Percentiles rank a stretch among this genome's conserved stretches.
Conservation (phyloP, 2,888 invertebrate species). For the Lithosia quadra region DNA sequence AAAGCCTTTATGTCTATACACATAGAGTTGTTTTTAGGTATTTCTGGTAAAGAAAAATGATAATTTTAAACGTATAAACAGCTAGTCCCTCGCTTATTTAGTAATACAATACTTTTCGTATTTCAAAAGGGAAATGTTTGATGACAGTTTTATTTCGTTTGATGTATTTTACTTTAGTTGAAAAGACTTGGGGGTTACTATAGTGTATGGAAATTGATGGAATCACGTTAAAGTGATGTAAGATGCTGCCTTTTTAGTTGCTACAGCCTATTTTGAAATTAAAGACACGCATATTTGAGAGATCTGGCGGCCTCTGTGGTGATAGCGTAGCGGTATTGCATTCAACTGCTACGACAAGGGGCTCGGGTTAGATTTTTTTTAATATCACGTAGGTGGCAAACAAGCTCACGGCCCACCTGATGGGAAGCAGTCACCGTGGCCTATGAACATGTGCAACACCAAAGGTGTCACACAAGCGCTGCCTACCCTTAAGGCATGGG, state of each 20-base stretch:
- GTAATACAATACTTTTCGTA: slow-evolving; percentile 66
- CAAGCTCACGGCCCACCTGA: no score
- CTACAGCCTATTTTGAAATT: background rate
- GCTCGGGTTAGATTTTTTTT: no score
- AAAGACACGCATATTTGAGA: background rate
- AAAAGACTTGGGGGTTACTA: slow-evolving; percentile 15
- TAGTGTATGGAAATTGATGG: slow-evolving; percentile 14
- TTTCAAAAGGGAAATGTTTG: slow-evolving; percentile 55
- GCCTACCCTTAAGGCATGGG: no score
- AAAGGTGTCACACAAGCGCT: no score
- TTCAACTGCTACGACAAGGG: no score
- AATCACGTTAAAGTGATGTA: slow-evolving; percentile 2
- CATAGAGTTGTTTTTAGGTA: slow-evolving; percentile 22
- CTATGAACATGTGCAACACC: no score
- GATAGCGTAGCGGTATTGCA: no score
- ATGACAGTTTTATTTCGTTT: slow-evolving; percentile 51
- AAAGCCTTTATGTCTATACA: rapidly evolving
- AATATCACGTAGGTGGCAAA: no score
- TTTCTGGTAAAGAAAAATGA: slow-evolving; percentile 13
- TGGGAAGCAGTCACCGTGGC: no score
- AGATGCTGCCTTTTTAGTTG: background rate
- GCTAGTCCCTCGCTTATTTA: slow-evolving; percentile 68
- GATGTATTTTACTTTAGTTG: slow-evolving; percentile 37
- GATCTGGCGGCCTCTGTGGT: no score
- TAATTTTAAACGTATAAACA: slow-evolving; percentile 59